Percentiles rank a stretch among this genome's conserved stretches.
Evolutionary conservation across 2,797 vertebrate species (phyloP).

Genomic region (Octomys mimax): DNA sequence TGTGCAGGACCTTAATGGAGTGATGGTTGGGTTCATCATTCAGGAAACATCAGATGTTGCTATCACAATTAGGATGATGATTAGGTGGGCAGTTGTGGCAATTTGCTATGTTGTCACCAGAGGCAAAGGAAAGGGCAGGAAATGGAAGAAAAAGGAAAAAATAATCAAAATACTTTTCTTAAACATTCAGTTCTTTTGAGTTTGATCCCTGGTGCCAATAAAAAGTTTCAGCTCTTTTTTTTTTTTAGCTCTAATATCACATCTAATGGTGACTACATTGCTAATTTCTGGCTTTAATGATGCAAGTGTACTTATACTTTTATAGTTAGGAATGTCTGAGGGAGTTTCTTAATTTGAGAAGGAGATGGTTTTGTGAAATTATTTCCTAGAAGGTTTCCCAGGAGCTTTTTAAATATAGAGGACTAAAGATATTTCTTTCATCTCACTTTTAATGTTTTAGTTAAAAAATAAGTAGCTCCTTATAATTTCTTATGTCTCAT

Average conservation of each 20-base stretch:
- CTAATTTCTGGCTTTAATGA: constrained; percentile 34
- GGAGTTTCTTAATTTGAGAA: constrained; percentile 15
- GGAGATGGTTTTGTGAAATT: constrained; percentile 45
- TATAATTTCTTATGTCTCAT: neutral
- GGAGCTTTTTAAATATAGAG: neutral
- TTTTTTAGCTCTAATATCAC: neutral
- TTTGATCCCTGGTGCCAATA: no score
- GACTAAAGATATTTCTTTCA: constrained; percentile 39
- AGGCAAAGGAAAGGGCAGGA: neutral
- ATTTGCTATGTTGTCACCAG: neutral
- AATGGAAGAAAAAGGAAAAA: constrained; percentile 23
- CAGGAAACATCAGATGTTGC: neutral
- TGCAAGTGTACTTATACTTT: constrained; percentile 56
- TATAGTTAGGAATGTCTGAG: constrained; percentile 5
- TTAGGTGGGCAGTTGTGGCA: neutral
- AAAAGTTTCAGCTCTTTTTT: constrained; percentile 22
- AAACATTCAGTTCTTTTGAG: neutral
- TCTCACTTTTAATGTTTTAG: constrained; percentile 54
- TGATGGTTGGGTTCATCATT: neutral
- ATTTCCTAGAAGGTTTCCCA: constrained; percentile 13
- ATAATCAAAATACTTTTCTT: constrained; percentile 37
- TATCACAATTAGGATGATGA: neutral
- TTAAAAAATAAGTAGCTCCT: constrained; percentile 50
- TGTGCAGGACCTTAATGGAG: neutral
- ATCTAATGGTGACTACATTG: constrained; percentile 15